A percentile compares a stretch with the other conserved stretches of the same genome.
Evolutionary conservation across 2,888 invertebrate species (phyloP).

Genomic region (Agonopterix alstromeriana): DNA sequence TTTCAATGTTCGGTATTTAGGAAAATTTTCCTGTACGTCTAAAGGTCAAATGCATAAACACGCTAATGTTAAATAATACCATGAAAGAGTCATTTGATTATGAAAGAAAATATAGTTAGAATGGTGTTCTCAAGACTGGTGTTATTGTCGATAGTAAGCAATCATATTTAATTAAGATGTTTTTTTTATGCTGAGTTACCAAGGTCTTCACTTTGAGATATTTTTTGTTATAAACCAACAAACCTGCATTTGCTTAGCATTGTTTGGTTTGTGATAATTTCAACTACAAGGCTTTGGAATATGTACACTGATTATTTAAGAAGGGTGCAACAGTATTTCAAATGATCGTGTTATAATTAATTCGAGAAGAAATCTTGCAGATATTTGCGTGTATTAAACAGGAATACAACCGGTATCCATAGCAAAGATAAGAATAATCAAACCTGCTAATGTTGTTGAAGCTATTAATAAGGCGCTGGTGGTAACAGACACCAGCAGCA

Average conservation of each 20-base stretch:
- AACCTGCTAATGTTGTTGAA: conserved; percentile 36
- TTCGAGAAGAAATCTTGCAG: conserved; percentile 16
- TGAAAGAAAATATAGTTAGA: too few species aligned
- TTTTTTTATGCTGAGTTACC: background rate
- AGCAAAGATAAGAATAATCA: conserved; percentile 32
- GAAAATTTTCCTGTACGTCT: too few species aligned
- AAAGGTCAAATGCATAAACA: too few species aligned
- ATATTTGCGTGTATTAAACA: conserved; percentile 21
- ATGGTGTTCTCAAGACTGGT: too few species aligned
- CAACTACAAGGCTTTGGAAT: conserved; percentile 4
- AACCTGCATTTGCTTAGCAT: too few species aligned
- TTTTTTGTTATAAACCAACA: too few species aligned
- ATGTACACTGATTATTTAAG: conserved; percentile 4
- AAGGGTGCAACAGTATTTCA: conserved; percentile 23
- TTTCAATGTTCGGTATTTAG: too few species aligned
- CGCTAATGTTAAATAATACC: too few species aligned
- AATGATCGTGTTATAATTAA: conserved; percentile 11
- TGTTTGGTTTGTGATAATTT: background rate
- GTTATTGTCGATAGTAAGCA: background rate
- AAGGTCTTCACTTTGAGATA: too few species aligned
- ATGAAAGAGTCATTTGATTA: too few species aligned
- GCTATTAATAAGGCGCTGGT: conserved; percentile 32
- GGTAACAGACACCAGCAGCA: conserved; percentile 31
- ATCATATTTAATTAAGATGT: background rate
- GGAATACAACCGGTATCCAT: conserved; percentile 21